Evolutionary conservation across 2,113 vertebrate species (phyloP).

Genomic region (Pituophis catenifer): DNA sequence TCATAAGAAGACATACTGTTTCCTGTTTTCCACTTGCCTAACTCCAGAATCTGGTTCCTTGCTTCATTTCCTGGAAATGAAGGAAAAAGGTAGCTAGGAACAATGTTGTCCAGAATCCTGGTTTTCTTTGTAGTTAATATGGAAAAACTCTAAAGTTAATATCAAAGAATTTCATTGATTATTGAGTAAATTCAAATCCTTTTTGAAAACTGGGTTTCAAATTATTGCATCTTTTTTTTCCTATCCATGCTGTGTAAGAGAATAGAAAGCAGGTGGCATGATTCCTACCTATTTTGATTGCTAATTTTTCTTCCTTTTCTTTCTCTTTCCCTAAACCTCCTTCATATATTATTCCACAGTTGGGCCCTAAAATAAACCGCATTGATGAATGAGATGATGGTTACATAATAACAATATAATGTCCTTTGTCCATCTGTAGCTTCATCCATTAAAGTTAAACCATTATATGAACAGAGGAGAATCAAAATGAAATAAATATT

Average conservation of each 20-base stretch:
- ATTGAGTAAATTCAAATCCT: background rate
- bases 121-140: too few species aligned
- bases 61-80: too few species aligned
- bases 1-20: too few species aligned
- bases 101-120: too few species aligned
- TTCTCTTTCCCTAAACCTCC: background rate
- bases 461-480: background rate
- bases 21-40: too few species aligned
- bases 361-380: background rate
- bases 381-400: background rate
- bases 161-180: background rate
- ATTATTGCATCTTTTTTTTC: background rate
- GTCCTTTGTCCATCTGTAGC: background rate
- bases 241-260: background rate
- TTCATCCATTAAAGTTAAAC: background rate
- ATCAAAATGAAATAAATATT: background rate
- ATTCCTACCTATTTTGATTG: background rate
- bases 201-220: background rate
- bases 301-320: background rate
- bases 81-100: too few species aligned
- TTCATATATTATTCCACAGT: background rate
- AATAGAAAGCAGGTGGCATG: background rate
- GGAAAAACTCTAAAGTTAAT: too few species aligned
- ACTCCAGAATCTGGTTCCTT: too few species aligned
- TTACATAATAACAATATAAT: background rate